These are phyloP conservation scores for Protodeltote pygarga DNA, from an alignment of 2,888 invertebrate genomes.

Conservation along the genomic window DNA sequence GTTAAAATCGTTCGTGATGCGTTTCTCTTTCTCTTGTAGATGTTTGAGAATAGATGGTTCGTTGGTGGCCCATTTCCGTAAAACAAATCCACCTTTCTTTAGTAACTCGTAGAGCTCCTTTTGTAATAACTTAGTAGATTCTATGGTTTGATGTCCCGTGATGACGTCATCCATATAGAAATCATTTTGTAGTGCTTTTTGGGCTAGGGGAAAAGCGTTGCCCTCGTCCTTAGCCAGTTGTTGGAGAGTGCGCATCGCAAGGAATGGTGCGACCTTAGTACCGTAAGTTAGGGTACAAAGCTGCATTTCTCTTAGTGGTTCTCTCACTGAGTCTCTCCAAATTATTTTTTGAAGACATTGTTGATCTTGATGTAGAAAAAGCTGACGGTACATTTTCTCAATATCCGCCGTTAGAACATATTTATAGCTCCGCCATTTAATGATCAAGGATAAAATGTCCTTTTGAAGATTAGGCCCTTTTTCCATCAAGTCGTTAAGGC, in stretches of 20 bases:
- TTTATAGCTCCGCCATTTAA: constrained; percentile 33
- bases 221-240: constrained; percentile 16
- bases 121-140: not conserved
- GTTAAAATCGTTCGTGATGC: not conserved
- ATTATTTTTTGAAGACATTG: constrained; percentile 15
- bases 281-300: constrained; percentile 27
- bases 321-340: constrained; percentile 2
- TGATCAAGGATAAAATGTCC: constrained; percentile 19
- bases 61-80: constrained; percentile 17
- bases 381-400: constrained; percentile 36
- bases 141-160: not conserved
- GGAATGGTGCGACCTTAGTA: constrained; percentile 14
- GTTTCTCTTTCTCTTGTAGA: not conserved
- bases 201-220: not conserved
- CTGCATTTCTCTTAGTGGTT: constrained; percentile 16
- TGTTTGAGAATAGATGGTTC: constrained; percentile 1
- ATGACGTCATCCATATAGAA: constrained; percentile 8
- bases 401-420: constrained; percentile 38
- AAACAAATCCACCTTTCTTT: constrained; percentile 11
- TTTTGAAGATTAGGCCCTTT: constrained; percentile 32
- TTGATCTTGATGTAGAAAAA: constrained; percentile 21
- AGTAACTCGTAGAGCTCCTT: not conserved
- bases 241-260: constrained; percentile 21
- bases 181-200: not conserved
- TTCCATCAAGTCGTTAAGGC: constrained; percentile 2